Percentiles rank a stretch among this genome's conserved stretches.
Evolutionary conservation across 2,888 invertebrate species (phyloP).

Genomic region (Diaperis boleti): DNA sequence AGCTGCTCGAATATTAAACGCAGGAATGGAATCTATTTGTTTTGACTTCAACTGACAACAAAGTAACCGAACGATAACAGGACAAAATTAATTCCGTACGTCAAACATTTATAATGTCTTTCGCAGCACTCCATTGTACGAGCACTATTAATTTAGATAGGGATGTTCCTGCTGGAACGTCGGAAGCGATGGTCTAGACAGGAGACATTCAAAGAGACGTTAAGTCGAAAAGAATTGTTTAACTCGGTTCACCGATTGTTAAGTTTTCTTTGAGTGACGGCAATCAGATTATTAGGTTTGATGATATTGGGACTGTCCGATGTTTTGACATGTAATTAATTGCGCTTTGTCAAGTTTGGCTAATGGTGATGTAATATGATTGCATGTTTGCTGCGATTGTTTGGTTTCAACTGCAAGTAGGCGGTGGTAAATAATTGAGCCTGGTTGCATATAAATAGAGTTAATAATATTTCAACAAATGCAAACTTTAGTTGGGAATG

Average conservation of each 20-base stretch:
- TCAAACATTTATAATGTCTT: neutral
- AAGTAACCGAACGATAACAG: neutral
- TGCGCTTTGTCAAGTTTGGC: slow-evolving; percentile 10
- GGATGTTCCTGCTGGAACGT: too few species aligned
- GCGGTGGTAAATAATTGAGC: too few species aligned
- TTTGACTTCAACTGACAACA: neutral
- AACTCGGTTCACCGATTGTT: neutral
- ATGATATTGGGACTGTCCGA: slow-evolving; percentile 1
- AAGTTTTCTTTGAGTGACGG: neutral
- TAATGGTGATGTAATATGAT: slow-evolving; percentile 11
- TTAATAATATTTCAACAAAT: too few species aligned
- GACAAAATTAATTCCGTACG: neutral
- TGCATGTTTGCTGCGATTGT: slow-evolving; percentile 25
- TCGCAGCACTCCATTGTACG: neutral
- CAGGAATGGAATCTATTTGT: slow-evolving; percentile 14
- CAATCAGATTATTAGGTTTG: too few species aligned
- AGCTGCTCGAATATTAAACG: slow-evolving; percentile 30
- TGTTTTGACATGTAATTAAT: slow-evolving; percentile 33
- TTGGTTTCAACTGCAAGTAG: slow-evolving; percentile 9
- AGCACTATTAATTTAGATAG: too few species aligned
- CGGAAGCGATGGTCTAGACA: neutral
- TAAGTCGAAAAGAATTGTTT: neutral
- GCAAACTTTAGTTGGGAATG: too few species aligned
- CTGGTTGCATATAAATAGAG: too few species aligned
- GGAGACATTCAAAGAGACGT: too few species aligned